Evolutionary conservation across 2,113 vertebrate species (phyloP).

Genomic region (Tinamus guttatus): DNA sequence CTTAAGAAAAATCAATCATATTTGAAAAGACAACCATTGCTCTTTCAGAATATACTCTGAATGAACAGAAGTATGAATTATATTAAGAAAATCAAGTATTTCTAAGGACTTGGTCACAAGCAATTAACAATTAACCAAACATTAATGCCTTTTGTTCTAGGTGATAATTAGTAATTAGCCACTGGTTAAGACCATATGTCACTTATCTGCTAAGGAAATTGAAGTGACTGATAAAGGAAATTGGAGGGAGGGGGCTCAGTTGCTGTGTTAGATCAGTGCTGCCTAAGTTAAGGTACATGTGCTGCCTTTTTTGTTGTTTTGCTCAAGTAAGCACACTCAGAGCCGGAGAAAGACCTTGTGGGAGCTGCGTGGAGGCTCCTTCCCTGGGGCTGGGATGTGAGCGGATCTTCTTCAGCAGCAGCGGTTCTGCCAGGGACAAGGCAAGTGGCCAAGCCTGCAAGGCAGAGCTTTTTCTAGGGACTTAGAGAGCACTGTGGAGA

Average conservation of each 20-base stretch:
- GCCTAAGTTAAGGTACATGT: neutral
- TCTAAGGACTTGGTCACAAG: neutral
- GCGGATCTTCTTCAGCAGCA: neutral
- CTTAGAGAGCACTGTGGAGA: neutral
- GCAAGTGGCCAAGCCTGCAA: neutral
- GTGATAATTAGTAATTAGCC: conserved; percentile 25
- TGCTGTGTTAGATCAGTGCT: neutral
- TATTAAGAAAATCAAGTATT: neutral
- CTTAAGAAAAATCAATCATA: neutral
- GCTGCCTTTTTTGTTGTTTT: neutral
- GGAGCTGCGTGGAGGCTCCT: neutral
- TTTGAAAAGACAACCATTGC: neutral
- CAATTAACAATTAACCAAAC: conserved; percentile 21
- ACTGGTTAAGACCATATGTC: conserved; percentile 13
- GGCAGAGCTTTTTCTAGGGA: neutral
- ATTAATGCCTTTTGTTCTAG: conserved; percentile 26
- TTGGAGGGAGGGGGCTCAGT: neutral
- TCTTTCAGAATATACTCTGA: neutral
- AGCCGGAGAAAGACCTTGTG: neutral
- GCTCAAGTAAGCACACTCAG: neutral
- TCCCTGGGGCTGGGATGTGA: fast-evolving
- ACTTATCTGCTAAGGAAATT: conserved; percentile 18
- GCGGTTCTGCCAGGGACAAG: neutral
- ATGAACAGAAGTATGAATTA: neutral
- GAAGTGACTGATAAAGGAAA: conserved; percentile 42